phyloP scores from a whole-genome alignment of 2,113 vertebrate species.

The Gymnocephalus cernua region DNA sequence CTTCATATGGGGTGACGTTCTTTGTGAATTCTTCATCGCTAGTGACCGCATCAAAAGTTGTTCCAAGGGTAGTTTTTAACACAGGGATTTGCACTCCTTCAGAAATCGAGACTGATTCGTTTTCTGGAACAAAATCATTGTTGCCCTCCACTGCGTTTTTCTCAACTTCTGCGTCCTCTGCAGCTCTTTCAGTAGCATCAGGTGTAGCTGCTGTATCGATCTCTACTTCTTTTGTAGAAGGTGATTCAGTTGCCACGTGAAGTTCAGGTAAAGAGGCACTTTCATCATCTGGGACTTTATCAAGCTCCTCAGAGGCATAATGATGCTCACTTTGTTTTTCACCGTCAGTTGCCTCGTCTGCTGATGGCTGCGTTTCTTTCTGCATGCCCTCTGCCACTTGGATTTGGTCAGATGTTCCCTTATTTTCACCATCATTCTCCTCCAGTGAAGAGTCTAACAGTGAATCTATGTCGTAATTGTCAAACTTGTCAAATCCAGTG shows the following conservation, averaged over 20 bases:
- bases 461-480: conserved; percentile 89
- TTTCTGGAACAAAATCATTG: conserved; percentile 59
- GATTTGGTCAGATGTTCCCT: conserved; percentile 31
- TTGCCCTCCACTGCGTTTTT: conserved; percentile 60
- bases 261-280: conserved; percentile 59
- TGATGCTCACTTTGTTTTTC: conserved; percentile 26
- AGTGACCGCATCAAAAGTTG: conserved; percentile 89
- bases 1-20: conserved; percentile 85
- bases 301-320: conserved; percentile 45
- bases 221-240: conserved; percentile 17
- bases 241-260: conserved; percentile 22
- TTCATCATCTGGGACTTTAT: conserved; percentile 43
- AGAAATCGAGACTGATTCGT: conserved; percentile 75
- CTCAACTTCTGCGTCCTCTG: conserved; percentile 61
- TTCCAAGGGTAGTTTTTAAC: conserved; percentile 88
- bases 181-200: conserved; percentile 26
- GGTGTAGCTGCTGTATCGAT: conserved; percentile 19
- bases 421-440: conserved; percentile 39
- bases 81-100: conserved; percentile 81
- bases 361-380: conserved; percentile 43
- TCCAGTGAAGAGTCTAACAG: conserved; percentile 80
- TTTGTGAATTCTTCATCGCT: conserved; percentile 89
- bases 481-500: conserved; percentile 90
- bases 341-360: conserved; percentile 21
- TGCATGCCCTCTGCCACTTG: conserved; percentile 8